A percentile compares a stretch with the other conserved stretches of the same genome.
These are phyloP conservation scores for Bradypodion ventrale DNA, from an alignment of 2,797 vertebrate species.

Conservation along the genomic window DNA sequence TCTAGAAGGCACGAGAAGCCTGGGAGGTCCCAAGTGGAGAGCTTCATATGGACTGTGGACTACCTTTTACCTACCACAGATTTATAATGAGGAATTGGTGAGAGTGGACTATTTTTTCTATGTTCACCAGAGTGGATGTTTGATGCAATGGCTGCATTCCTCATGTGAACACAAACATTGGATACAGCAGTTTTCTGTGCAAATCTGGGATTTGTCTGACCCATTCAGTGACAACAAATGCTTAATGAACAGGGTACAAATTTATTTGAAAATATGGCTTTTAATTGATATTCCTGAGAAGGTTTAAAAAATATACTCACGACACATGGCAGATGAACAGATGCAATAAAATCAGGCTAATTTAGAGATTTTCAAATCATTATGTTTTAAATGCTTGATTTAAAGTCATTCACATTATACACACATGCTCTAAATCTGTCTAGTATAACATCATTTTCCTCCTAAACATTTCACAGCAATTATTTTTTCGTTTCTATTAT, in stretches of 20 bases:
- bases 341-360: conserved; percentile 42
- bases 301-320: conserved; percentile 56
- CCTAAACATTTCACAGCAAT: conserved; percentile 68
- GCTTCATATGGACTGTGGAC: too few species aligned
- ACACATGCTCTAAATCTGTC: conserved; percentile 53
- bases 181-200: background rate
- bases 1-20: too few species aligned
- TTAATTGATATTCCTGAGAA: conserved; percentile 59
- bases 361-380: conserved; percentile 49
- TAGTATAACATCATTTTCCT: conserved; percentile 64
- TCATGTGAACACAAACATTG: background rate
- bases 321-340: conserved; percentile 49
- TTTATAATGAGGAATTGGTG: too few species aligned
- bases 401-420: conserved; percentile 62
- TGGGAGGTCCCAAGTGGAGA: too few species aligned
- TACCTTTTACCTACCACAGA: too few species aligned
- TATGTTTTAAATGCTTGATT: conserved; percentile 59
- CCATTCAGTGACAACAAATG: background rate
- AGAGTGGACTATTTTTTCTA: background rate
- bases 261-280: conserved; percentile 57
- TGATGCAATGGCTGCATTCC: background rate
- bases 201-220: background rate
- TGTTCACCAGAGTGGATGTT: background rate
- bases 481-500: conserved; percentile 55
- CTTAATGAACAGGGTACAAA: background rate